Evolutionary conservation across 1,140 invertebrate genomes (phyloP).

Genomic region (Drosophila dunni): DNA sequence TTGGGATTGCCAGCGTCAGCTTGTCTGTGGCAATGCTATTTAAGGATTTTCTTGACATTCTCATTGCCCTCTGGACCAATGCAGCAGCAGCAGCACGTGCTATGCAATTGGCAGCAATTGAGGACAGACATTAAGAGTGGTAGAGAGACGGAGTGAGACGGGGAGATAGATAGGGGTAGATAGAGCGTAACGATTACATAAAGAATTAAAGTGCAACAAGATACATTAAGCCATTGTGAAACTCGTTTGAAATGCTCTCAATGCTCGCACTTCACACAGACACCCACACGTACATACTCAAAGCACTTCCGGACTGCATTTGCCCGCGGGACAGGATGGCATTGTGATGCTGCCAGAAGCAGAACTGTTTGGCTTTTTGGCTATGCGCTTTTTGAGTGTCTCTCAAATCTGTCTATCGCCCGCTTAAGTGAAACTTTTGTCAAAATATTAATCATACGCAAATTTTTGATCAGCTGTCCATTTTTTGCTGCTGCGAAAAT

Average conservation of each 20-base stretch:
- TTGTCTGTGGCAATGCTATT: conserved; percentile 39
- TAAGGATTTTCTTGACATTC: conserved; percentile 11
- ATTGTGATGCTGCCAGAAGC: conserved; percentile 21
- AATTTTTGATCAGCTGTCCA: conserved; percentile 5
- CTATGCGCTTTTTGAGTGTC: conserved; percentile 4
- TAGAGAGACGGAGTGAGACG: no score
- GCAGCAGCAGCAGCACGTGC: conserved; percentile 60
- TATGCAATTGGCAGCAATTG: conserved; percentile 59
- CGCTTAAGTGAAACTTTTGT: background rate
- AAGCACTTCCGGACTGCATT: background rate
- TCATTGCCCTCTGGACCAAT: conserved; percentile 27
- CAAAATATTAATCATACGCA: conserved; percentile 13
- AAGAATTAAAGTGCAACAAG: conserved; percentile 41
- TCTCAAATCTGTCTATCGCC: background rate
- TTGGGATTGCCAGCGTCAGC: conserved; percentile 42
- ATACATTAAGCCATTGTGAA: conserved; percentile 61
- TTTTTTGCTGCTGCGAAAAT: background rate
- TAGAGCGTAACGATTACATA: conserved; percentile 19
- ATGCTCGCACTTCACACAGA: background rate
- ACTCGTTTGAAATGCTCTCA: conserved; percentile 40
- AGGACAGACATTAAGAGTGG: background rate
- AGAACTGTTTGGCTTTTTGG: conserved; percentile 9
- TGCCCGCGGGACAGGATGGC: background rate
- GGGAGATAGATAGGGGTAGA: background rate
- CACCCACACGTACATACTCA: background rate